Base-by-base conservation (phyloP, 2,113 vertebrate genomes). In the Myrmecobius fasciatus region DNA sequence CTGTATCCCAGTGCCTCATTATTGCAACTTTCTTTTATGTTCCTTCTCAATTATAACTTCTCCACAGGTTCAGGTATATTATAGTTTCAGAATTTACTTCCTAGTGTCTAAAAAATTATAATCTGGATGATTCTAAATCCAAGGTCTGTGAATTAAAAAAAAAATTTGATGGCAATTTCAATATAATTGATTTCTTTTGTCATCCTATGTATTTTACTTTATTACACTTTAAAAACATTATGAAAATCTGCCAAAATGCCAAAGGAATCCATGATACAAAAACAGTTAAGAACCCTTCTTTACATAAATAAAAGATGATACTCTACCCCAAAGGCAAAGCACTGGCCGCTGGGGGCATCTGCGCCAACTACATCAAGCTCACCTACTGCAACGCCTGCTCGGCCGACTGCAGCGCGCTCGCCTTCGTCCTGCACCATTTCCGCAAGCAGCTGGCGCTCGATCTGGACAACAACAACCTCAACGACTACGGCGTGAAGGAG, bases 401-500 rank as follows among this genome's bases (percentile, higher is more conserved):
- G 0, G 99, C 99, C 0, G 99, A 99, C 98, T 99, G 99, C 98
- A 99, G 99, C 0, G 99, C 99, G 26, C 97, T 99, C 0, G 98
- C 99, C 98, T 99, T 99, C 3, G 98, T 99, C 0, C 46, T 99
- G 96, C 99, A 99, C 95, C 99, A 99, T 96, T 97, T 99, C 14
- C 98, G 48, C 56, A 99, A 98, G 96, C 97, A 2, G 52, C 98
- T 99, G 12, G 99, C 99, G 0, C 98, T 99, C 0, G 99, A 99
- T 97, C 97, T 99, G 99, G 99, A 99, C 98, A 99, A 99, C 98
- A 99, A 99, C 98, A 99, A 99, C 96, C 99, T 99, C 98, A 99
- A 98, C 0, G 99, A 99, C 98, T 99, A 99, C 0, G 99, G 99
- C 0, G 98, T 99, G 95, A 99, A 98, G 67, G 99, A 99, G 89